Evolutionary conservation across 2,797 vertebrate species (phyloP).

Genomic region (Huso huso): DNA sequence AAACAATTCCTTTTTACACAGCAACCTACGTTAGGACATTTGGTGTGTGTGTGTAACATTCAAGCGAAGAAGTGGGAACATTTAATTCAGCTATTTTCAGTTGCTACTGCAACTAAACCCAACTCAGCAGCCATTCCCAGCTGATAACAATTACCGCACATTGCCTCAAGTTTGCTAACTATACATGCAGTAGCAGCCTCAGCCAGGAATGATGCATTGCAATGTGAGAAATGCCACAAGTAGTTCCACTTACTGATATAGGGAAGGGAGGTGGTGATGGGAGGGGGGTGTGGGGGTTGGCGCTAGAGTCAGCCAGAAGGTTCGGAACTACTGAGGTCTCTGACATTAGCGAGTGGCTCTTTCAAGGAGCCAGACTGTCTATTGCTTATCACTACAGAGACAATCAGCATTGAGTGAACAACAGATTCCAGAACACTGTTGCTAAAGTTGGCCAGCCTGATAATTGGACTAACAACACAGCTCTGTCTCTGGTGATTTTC

Average conservation of each 20-base stretch:
- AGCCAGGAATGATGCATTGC: conserved; percentile 53
- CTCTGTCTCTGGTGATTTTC: conserved; percentile 30
- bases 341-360: conserved; percentile 51
- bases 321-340: conserved; percentile 46
- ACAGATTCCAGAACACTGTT: conserved; percentile 57
- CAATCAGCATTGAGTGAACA: conserved; percentile 55
- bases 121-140: conserved; percentile 39
- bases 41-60: neutral
- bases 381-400: conserved; percentile 69
- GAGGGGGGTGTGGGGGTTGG: neutral
- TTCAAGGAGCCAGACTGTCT: conserved; percentile 82
- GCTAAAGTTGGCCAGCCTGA: conserved; percentile 35
- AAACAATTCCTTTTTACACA: too few species aligned
- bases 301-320: conserved; percentile 51
- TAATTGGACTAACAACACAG: conserved; percentile 39
- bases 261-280: conserved; percentile 35
- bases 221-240: conserved; percentile 54
- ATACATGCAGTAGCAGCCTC: conserved; percentile 43
- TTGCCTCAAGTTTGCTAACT: conserved; percentile 23
- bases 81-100: conserved; percentile 21
- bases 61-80: conserved; percentile 1
- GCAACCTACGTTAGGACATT: too few species aligned
- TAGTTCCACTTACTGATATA: conserved; percentile 70
- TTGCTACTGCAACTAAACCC: conserved; percentile 39
- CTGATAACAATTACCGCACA: conserved; percentile 34